These are phyloP conservation scores for Polyommatus icarus DNA, from an alignment of 2,888 invertebrate genomes.

Conservation along the genomic window DNA sequence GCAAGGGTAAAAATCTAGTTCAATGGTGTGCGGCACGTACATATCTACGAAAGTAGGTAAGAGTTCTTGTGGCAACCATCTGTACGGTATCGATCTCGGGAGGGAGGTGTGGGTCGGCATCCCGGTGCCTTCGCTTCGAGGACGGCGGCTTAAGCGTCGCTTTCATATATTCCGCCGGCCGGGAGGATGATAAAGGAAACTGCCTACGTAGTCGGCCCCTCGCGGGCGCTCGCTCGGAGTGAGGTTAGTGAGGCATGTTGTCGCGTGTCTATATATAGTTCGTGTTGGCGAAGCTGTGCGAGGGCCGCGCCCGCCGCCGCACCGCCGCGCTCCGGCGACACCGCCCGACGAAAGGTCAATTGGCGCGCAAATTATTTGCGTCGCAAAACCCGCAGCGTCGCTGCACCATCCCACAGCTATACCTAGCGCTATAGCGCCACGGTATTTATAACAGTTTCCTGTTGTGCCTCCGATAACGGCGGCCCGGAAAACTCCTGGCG, in stretches of 20 bases:
- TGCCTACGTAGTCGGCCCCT: constrained; percentile 76
- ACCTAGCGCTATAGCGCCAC: constrained; percentile 42
- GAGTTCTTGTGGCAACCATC: constrained; percentile 63
- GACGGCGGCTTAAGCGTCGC: constrained; percentile 65
- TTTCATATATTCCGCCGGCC: constrained; percentile 75
- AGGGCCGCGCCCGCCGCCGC: constrained; percentile 64
- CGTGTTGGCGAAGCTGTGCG: constrained; percentile 69
- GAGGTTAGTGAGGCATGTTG: constrained; percentile 60
- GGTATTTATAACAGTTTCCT: constrained; percentile 41
- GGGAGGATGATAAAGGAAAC: constrained; percentile 76
- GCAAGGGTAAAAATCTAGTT: constrained; percentile 21
- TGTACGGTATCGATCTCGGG: constrained; percentile 75
- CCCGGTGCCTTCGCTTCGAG: constrained; percentile 70
- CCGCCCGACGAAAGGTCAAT: constrained; percentile 79
- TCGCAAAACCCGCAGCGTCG: constrained; percentile 72
- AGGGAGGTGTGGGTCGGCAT: constrained; percentile 75
- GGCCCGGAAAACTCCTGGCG: constrained; percentile 40
- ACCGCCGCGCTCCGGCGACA: constrained; percentile 60
- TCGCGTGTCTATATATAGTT: constrained; percentile 76
- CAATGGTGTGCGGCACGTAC: neutral
- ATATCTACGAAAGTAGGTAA: constrained; percentile 25
- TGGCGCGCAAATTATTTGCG: constrained; percentile 81
- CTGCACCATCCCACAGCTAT: constrained; percentile 57
- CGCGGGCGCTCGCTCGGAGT: constrained; percentile 65
- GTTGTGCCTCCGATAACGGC: constrained; percentile 34